These are phyloP conservation scores for Myodes glareolus DNA, from an alignment of 2,113 vertebrate species.

Conservation along the genomic window DNA sequence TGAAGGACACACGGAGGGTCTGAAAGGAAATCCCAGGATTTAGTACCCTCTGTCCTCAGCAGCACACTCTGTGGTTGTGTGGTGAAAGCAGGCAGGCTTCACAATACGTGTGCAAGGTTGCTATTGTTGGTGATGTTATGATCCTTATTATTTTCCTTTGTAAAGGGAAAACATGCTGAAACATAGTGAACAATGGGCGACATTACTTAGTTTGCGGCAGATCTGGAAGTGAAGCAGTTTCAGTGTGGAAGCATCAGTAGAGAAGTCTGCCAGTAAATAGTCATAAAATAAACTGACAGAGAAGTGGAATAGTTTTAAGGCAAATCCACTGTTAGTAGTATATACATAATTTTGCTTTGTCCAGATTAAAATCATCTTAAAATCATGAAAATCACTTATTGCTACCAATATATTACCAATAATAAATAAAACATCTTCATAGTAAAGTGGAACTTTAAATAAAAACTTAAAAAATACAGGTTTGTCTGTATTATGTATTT, in stretches of 20 bases:
- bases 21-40: background rate
- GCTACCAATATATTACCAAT: background rate
- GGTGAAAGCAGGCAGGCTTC: background rate
- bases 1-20: background rate
- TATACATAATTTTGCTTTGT: slow-evolving; percentile 24
- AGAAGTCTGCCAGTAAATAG: background rate
- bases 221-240: background rate
- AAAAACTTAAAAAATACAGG: background rate
- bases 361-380: slow-evolving; percentile 30
- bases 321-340: background rate
- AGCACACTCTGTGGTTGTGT: background rate
- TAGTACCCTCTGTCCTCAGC: background rate
- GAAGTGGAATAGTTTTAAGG: slow-evolving; percentile 6
- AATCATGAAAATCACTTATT: slow-evolving; percentile 41
- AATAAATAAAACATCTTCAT: background rate
- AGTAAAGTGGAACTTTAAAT: slow-evolving; percentile 50
- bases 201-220: background rate
- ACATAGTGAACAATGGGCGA: background rate
- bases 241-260: background rate
- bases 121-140: background rate
- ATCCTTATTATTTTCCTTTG: background rate
- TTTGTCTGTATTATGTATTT: background rate
- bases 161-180: background rate
- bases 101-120: background rate
- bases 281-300: slow-evolving; percentile 20